Conservation (phyloP, 2,113 vertebrate genomes). For the Platichthys flesus region DNA sequence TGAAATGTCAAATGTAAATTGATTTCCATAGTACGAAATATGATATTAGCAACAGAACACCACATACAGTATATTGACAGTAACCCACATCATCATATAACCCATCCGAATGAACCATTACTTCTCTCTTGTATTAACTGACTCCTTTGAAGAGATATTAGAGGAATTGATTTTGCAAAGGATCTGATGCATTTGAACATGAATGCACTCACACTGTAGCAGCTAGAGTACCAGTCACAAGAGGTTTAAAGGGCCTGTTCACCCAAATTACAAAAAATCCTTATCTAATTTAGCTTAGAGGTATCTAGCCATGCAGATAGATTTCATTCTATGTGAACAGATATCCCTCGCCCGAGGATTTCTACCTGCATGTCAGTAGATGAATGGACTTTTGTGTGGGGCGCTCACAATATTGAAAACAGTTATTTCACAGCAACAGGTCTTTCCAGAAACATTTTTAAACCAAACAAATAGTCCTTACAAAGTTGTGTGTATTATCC, state of each 20-base stretch:
- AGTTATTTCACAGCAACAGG: no score
- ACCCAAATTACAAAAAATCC: slow-evolving; percentile 31
- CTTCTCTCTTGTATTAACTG: background rate
- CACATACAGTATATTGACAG: background rate
- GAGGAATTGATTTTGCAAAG: slow-evolving; percentile 4
- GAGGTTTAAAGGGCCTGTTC: slow-evolving; percentile 34
- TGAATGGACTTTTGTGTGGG: no score
- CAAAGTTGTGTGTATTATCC: no score
- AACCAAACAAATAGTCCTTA: no score
- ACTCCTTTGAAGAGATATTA: background rate
- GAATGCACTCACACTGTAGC: slow-evolving; percentile 15
- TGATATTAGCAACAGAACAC: background rate
- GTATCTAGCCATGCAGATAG: background rate
- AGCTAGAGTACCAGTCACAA: slow-evolving; percentile 28
- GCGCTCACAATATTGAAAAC: no score
- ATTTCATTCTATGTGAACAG: background rate
- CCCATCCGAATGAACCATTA: background rate
- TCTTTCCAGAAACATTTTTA: no score
- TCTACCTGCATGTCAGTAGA: no score
- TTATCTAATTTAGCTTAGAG: background rate
- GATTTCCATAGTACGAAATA: background rate
- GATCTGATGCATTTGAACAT: slow-evolving; percentile 11
- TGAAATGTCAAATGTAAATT: background rate
- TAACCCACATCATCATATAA: background rate
- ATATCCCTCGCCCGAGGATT: background rate